Evolutionary conservation across 2,797 vertebrate genomes (phyloP).

Genomic region (Peromyscus eremicus): DNA sequence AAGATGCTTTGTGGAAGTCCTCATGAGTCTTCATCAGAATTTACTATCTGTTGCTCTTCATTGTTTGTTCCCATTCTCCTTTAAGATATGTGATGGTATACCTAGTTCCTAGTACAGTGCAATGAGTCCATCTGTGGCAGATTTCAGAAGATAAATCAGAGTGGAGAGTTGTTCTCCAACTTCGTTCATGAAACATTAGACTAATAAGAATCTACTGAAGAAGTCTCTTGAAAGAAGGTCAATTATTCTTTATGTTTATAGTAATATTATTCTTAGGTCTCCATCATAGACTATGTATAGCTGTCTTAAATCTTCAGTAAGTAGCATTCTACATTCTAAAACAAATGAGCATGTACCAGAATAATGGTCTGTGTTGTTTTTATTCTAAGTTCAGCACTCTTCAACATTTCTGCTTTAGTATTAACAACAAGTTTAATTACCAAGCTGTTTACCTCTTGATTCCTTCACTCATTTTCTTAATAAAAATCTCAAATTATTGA

Average conservation of each 20-base stretch:
- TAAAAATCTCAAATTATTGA: slow-evolving; percentile 19
- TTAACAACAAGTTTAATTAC: slow-evolving; percentile 2
- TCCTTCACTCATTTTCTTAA: slow-evolving; percentile 35
- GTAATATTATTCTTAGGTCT: background rate
- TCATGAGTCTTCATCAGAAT: background rate
- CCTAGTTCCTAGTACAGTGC: background rate
- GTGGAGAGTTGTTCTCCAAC: background rate
- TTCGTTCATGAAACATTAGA: background rate
- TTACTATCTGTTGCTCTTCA: background rate
- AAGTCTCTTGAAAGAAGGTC: background rate
- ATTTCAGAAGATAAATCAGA: background rate
- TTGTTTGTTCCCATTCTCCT: slow-evolving; percentile 5
- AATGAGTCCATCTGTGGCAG: background rate
- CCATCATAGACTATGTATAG: background rate
- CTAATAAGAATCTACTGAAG: background rate
- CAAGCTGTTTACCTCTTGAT: background rate
- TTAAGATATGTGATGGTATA: background rate
- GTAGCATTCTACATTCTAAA: background rate
- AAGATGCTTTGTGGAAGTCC: background rate
- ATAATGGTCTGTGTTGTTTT: background rate
- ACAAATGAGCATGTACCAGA: background rate
- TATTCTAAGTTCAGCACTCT: background rate
- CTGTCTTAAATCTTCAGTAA: slow-evolving; percentile 26
- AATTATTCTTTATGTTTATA: background rate
- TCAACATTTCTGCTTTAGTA: slow-evolving; percentile 32